Conservation (phyloP, 2,888 invertebrate species). For the Chaitophorus viminalis region DNA sequence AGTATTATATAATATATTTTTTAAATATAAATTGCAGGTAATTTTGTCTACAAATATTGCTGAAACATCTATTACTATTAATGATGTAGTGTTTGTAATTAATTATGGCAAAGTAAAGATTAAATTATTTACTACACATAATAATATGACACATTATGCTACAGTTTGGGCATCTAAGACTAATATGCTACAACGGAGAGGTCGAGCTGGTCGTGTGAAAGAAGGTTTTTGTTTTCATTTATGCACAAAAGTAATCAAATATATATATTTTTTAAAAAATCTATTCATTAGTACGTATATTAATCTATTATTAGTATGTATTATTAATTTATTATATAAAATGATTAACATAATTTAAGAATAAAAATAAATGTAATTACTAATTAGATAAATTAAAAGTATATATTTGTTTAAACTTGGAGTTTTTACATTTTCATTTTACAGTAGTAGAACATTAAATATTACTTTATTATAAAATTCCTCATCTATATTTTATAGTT, state of each 20-base stretch:
- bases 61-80: conserved; percentile 97
- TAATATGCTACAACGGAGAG: conserved; percentile 93
- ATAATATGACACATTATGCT: conserved; percentile 98
- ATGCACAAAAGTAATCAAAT: conserved; percentile 72
- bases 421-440: too few species aligned
- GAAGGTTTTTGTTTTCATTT: conserved; percentile 95
- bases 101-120: conserved; percentile 98
- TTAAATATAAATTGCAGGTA: conserved; percentile 72
- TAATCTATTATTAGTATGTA: too few species aligned
- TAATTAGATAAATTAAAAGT: too few species aligned
- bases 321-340: too few species aligned
- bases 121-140: conserved; percentile 97
- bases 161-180: conserved; percentile 96
- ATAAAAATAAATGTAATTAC: too few species aligned
- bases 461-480: too few species aligned
- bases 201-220: conserved; percentile 93
- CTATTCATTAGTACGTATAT: too few species aligned
- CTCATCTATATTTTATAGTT: too few species aligned
- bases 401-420: too few species aligned
- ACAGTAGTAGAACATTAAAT: too few species aligned
- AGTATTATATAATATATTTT: background rate
- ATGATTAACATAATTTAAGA: too few species aligned
- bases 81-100: conserved; percentile 97
- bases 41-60: conserved; percentile 98
- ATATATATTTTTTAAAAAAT: too few species aligned